phyloP scores from a whole-genome alignment of 2,797 vertebrate genomes.

The Melopsittacus undulatus region DNA sequence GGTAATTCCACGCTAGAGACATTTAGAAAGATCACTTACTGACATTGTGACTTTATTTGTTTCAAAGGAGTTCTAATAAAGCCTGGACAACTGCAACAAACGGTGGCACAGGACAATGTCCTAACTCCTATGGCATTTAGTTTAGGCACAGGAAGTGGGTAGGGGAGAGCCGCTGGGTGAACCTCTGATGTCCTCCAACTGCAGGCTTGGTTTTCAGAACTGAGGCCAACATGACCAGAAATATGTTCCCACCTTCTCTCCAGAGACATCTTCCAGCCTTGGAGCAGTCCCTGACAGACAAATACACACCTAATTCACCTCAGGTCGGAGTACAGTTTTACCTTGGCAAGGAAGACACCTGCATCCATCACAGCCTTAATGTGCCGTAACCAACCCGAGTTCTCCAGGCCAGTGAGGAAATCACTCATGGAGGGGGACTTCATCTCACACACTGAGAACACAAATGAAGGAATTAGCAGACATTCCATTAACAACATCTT shows the following conservation, averaged over 20 bases:
- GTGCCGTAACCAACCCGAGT: constrained; percentile 83
- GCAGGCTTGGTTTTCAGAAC: not conserved
- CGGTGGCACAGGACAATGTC: not conserved
- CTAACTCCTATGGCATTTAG: not conserved
- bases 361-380: constrained; percentile 87
- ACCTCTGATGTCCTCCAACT: not conserved
- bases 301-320: not conserved
- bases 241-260: not conserved
- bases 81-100: not conserved
- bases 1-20: rapidly evolving
- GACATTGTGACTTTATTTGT: not conserved
- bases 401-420: constrained; percentile 84
- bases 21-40: not conserved
- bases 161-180: not conserved
- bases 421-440: constrained; percentile 84
- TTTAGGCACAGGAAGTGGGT: not conserved
- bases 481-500: not conserved
- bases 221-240: not conserved
- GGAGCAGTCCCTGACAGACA: not conserved
- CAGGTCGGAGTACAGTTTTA: constrained; percentile 41
- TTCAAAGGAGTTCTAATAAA: not conserved
- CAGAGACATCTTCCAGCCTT: not conserved
- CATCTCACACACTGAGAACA: constrained; percentile 78
- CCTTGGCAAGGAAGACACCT: constrained; percentile 82
- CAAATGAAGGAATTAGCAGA: not conserved